Conservation (phyloP, 2,888 invertebrate species). For the Papilio protenor region DNA sequence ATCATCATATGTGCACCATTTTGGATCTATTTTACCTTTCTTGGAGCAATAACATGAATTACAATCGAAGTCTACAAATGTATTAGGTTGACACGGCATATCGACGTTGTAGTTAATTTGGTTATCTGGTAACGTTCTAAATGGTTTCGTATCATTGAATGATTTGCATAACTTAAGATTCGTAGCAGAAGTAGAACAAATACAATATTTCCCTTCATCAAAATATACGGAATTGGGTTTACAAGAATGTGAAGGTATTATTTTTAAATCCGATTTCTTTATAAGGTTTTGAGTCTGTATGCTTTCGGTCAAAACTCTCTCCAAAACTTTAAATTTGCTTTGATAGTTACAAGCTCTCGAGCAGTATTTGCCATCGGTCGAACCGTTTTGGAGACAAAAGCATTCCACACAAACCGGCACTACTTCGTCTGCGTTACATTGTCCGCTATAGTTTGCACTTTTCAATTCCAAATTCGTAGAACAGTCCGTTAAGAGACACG, state of each 20-base stretch:
- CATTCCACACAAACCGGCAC: constrained; percentile 71
- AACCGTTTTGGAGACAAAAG: constrained; percentile 64
- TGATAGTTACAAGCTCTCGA: constrained; percentile 64
- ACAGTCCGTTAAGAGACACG: constrained; percentile 69
- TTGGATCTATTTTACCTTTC: constrained; percentile 69
- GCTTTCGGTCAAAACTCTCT: constrained; percentile 60
- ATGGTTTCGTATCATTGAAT: constrained; percentile 35
- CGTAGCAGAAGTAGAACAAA: constrained; percentile 67
- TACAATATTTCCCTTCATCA: constrained; percentile 64
- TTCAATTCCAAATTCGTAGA: constrained; percentile 55
- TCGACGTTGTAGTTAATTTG: constrained; percentile 55
- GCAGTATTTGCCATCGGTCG: constrained; percentile 63
- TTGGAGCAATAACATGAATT: constrained; percentile 76
- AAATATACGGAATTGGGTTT: constrained; percentile 63
- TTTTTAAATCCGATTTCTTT: constrained; percentile 57
- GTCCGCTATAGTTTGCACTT: constrained; percentile 53
- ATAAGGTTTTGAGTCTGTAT: constrained; percentile 52
- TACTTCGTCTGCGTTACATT: constrained; percentile 68
- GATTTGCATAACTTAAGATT: constrained; percentile 63
- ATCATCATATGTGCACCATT: constrained; percentile 78
- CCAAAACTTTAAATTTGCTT: constrained; percentile 66
- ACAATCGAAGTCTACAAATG: constrained; percentile 73
- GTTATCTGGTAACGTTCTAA: constrained; percentile 43
- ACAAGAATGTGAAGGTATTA: constrained; percentile 54
- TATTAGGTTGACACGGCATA: constrained; percentile 66